These are phyloP conservation scores for Agrenia bidenticulata DNA, from an alignment of 2,888 invertebrate genomes.

Conservation along the genomic window DNA sequence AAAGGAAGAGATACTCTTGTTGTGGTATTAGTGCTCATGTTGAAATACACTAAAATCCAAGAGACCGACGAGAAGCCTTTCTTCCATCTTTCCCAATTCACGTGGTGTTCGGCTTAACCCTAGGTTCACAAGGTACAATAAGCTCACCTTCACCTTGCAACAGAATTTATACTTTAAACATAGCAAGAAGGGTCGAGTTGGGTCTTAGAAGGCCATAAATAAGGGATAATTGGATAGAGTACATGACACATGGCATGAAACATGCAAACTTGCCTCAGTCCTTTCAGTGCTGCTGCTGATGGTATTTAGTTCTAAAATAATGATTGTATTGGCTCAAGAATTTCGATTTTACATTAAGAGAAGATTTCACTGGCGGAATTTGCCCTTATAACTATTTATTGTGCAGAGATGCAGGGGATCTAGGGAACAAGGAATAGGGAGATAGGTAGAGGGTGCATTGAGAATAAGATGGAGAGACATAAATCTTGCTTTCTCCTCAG, in stretches of 20 bases:
- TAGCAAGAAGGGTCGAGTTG: background rate
- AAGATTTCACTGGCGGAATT: slow-evolving; percentile 2
- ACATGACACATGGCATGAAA: slow-evolving; percentile 8
- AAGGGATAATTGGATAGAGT: slow-evolving; percentile 29
- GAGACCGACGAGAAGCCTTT: too few relatives aligned
- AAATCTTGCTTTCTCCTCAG: slow-evolving; percentile 9
- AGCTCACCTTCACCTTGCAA: too few relatives aligned
- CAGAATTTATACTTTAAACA: background rate
- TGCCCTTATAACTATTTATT: background rate
- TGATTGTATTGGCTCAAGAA: slow-evolving; percentile 11
- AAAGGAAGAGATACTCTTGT: too few relatives aligned
- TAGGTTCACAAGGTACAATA: too few relatives aligned
- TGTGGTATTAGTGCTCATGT: too few relatives aligned
- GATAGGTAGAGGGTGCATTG: background rate
- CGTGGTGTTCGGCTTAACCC: too few relatives aligned
- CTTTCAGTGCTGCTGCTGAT: background rate
- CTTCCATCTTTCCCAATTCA: too few relatives aligned
- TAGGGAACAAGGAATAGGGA: background rate
- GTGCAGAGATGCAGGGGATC: background rate
- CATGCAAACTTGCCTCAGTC: slow-evolving; percentile 2
- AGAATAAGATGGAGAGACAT: slow-evolving; percentile 12
- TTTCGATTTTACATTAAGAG: background rate
- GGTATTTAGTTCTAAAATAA: slow-evolving; percentile 4
- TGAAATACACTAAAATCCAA: too few relatives aligned
- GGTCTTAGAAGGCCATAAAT: slow-evolving; percentile 28